phyloP scores from a whole-genome alignment of 2,888 invertebrate genomes.

The Drosophila subsilvestris region DNA sequence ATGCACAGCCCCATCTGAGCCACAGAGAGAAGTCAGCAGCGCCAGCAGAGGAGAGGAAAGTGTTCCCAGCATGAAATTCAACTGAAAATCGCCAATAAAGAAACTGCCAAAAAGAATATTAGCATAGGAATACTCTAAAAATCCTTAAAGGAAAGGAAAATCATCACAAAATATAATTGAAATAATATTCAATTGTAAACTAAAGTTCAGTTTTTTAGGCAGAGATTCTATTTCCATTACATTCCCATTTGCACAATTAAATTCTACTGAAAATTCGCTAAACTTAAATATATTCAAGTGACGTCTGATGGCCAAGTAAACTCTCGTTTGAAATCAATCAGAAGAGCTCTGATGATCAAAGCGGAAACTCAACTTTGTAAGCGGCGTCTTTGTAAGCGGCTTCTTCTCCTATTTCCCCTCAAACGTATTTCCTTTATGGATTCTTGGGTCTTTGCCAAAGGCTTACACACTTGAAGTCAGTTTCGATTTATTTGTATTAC shows the following conservation, averaged over 20 bases:
- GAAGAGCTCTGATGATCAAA: slow-evolving; percentile 32
- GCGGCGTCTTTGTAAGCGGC: slow-evolving; percentile 62
- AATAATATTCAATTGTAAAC: too few species aligned
- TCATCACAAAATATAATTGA: too few species aligned
- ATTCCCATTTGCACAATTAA: background rate
- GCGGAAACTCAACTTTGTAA: slow-evolving; percentile 23
- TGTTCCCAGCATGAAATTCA: slow-evolving; percentile 8
- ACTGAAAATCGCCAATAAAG: background rate
- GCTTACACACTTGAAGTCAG: slow-evolving; percentile 80
- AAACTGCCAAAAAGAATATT: background rate
- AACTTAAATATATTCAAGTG: slow-evolving; percentile 20
- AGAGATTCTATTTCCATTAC: too few species aligned
- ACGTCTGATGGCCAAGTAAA: slow-evolving; percentile 24
- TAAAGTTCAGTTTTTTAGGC: too few species aligned
- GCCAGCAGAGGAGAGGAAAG: background rate
- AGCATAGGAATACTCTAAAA: too few species aligned
- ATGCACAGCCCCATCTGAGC: too few species aligned
- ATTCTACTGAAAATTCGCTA: background rate
- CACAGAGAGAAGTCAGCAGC: too few species aligned
- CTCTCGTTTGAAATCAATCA: slow-evolving; percentile 28
- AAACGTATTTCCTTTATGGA: slow-evolving; percentile 21
- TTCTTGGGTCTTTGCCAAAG: slow-evolving; percentile 61
- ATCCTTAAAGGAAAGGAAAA: too few species aligned
- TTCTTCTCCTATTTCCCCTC: slow-evolving; percentile 60
- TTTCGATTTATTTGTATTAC: slow-evolving; percentile 76